Conservation (phyloP, 2,797 vertebrate species). For the Novumbra hubbsi region DNA sequence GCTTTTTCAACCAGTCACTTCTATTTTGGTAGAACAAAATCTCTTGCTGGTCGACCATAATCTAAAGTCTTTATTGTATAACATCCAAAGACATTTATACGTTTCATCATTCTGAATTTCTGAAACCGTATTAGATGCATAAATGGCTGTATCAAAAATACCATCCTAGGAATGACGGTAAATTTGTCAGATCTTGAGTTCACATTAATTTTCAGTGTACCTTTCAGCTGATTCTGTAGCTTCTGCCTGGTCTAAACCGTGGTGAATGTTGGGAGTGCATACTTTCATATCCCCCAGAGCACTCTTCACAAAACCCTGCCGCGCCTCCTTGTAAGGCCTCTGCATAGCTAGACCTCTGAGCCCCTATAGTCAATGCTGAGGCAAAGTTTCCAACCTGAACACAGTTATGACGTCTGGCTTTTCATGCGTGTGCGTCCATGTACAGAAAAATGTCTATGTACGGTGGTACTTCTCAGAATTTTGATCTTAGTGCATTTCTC, state of each 20-base stretch:
- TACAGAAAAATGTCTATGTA: conserved; percentile 1
- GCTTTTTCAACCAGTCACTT: conserved; percentile 13
- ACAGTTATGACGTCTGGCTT: conserved; percentile 8
- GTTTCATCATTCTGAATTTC: not conserved
- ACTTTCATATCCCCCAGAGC: conserved; percentile 70
- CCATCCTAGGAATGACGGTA: not conserved
- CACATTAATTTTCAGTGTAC: conserved; percentile 36
- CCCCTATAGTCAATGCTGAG: conserved; percentile 43
- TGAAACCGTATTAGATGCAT: not conserved
- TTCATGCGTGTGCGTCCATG: conserved; percentile 12
- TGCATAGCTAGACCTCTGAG: conserved; percentile 40
- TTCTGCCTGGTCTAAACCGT: conserved; percentile 58
- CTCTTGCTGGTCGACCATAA: too few relatives aligned
- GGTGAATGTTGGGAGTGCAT: conserved; percentile 61
- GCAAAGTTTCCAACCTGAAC: conserved; percentile 55
- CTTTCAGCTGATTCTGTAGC: conserved; percentile 49
- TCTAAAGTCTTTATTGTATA: not conserved
- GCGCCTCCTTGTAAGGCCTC: conserved; percentile 62
- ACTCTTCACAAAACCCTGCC: conserved; percentile 48
- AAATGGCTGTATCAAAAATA: not conserved
- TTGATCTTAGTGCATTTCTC: conserved; percentile 1
- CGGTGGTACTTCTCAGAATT: conserved; percentile 30
- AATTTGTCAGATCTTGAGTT: conserved; percentile 35
- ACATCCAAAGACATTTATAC: conserved; percentile 6
- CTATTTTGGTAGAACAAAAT: too few relatives aligned